Evolutionary conservation across 2,113 vertebrate genomes (phyloP).

Genomic region (Oryzias woworae): DNA sequence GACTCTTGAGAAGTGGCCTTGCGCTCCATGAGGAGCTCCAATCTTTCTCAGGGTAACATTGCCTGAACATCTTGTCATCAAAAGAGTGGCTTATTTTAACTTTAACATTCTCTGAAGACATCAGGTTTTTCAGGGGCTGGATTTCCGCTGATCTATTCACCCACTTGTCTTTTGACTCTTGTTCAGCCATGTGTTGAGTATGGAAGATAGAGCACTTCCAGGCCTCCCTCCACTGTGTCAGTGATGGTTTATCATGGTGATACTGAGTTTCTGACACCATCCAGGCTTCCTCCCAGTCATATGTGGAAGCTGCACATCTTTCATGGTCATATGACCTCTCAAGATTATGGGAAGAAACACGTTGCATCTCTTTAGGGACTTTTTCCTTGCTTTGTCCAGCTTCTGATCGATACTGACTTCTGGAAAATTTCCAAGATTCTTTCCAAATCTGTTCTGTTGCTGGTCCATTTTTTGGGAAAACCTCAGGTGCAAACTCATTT

Average conservation of each 20-base stretch:
- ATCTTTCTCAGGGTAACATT: slow-evolving; percentile 24
- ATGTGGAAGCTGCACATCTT: background rate
- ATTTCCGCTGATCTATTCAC: slow-evolving; percentile 37
- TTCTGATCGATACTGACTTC: slow-evolving; percentile 22
- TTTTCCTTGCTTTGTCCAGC: background rate
- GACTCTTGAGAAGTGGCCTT: slow-evolving; percentile 14
- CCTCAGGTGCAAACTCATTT: slow-evolving; percentile 21
- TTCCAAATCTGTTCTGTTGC: slow-evolving; percentile 23
- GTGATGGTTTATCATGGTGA: slow-evolving; percentile 49
- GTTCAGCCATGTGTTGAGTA: background rate
- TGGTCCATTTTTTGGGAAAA: slow-evolving; percentile 44
- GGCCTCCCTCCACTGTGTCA: slow-evolving; percentile 52
- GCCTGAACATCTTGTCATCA: slow-evolving; percentile 30
- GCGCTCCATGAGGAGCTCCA: slow-evolving; percentile 55
- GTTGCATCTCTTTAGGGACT: background rate
- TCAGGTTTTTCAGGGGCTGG: slow-evolving; percentile 10
- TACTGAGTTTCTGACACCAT: slow-evolving; percentile 47
- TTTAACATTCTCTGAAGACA: slow-evolving; percentile 16
- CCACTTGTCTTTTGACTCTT: background rate
- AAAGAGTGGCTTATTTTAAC: slow-evolving; percentile 31
- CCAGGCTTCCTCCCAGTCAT: slow-evolving; percentile 61
- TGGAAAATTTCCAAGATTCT: slow-evolving; percentile 57
- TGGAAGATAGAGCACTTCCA: slow-evolving; percentile 45
- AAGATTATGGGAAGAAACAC: background rate
- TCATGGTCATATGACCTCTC: background rate